phyloP scores from a whole-genome alignment of 2,797 vertebrate species.

The Hipposideros larvatus region DNA sequence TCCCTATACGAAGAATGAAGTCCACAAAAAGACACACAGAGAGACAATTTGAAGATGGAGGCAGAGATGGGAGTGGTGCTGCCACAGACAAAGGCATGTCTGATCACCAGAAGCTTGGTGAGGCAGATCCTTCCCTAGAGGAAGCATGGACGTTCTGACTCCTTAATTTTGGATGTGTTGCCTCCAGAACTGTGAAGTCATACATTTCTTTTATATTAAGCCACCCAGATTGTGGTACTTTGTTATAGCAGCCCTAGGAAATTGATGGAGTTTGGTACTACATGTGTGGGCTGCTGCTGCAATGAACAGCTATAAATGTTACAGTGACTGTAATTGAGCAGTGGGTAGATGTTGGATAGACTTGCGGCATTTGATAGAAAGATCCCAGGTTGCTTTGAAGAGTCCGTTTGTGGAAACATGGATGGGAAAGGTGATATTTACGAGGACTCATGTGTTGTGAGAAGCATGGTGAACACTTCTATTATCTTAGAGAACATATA shows the following conservation, averaged over 20 bases:
- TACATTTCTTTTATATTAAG: not conserved
- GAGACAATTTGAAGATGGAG: not conserved
- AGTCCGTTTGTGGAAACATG: not conserved
- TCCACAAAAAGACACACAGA: not conserved
- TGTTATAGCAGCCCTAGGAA: not conserved
- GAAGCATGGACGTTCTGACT: fast-evolving
- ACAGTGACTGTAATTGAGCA: not conserved
- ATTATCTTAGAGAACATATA: not conserved
- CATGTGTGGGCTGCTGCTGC: not conserved
- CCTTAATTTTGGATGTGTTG: not conserved
- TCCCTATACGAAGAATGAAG: not conserved
- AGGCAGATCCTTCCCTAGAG: not conserved
- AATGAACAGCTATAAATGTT: not conserved
- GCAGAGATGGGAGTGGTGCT: not conserved
- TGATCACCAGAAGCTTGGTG: not conserved
- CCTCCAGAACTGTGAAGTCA: not conserved
- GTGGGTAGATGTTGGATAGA: not conserved
- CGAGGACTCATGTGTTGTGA: not conserved
- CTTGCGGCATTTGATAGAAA: not conserved
- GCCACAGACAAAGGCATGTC: not conserved
- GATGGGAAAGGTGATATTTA: not conserved
- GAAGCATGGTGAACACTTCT: not conserved
- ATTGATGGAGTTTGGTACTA: not conserved
- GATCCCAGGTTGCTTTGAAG: not conserved
- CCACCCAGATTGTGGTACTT: not conserved